Conservation (phyloP, 2,888 invertebrate species). For the Epistrophella euchroma region DNA sequence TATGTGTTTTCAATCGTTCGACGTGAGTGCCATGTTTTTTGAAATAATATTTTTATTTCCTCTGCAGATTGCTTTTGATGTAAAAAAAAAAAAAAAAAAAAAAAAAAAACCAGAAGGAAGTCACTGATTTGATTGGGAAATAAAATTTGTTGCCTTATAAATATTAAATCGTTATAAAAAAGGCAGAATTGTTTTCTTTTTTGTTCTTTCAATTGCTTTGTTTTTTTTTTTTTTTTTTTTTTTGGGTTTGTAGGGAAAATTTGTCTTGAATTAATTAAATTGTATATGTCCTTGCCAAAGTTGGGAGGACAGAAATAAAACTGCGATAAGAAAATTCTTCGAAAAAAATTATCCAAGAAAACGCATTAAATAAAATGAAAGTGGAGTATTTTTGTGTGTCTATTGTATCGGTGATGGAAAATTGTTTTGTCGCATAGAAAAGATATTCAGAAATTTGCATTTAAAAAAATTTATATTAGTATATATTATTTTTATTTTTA, state of each 20-base stretch:
- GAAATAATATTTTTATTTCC: conserved; percentile 5
- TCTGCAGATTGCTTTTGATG: not conserved
- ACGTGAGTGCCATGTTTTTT: conserved; percentile 30
- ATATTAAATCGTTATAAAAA: conserved; percentile 20
- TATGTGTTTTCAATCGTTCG: conserved; percentile 27
- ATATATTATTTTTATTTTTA: not conserved
- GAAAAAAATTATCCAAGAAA: conserved; percentile 1
- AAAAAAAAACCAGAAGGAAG: conserved; percentile 1
- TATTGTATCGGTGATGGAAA: not conserved
- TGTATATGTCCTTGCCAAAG: conserved; percentile 4
- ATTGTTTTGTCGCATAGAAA: conserved; percentile 20
- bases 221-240: not conserved
- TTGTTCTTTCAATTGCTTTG: not conserved
- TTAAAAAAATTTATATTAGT: conserved; percentile 3
- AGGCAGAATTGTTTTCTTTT: not conserved
- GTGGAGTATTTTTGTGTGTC: not conserved
- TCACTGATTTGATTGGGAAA: conserved; percentile 25
- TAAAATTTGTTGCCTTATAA: conserved; percentile 35
- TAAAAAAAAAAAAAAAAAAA: not conserved
- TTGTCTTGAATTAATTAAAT: conserved; percentile 20
- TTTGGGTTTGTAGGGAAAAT: not conserved
- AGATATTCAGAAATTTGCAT: not conserved
- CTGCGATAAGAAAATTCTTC: conserved; percentile 6
- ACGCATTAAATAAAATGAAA: conserved; percentile 17
- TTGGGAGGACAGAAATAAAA: not conserved